Percentiles rank a stretch among this genome's conserved stretches.
Evolutionary conservation across 2,113 vertebrate species (phyloP).

Genomic region (Eolophus roseicapilla): DNA sequence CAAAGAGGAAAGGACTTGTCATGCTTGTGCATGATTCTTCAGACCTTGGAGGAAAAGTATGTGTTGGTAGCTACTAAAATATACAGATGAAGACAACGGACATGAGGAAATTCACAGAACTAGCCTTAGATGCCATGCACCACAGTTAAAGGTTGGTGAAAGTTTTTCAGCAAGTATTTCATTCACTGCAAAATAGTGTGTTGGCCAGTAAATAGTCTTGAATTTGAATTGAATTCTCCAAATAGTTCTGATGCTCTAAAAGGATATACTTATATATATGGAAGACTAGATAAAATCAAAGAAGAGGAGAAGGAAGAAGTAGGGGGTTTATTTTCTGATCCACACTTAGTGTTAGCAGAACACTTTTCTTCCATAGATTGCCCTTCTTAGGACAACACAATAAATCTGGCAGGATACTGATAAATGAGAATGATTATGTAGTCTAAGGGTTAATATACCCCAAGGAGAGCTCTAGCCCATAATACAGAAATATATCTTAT

Average conservation of each 20-base stretch:
- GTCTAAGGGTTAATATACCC: not conserved
- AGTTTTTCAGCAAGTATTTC: not conserved
- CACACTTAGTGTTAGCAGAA: not conserved
- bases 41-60: not conserved
- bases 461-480: not conserved
- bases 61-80: not conserved
- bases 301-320: not conserved
- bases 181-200: not conserved
- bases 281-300: not conserved
- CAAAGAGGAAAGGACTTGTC: not conserved
- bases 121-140: not conserved
- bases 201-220: not conserved
- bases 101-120: not conserved
- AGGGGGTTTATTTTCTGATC: not conserved
- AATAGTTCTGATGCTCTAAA: not conserved
- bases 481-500: not conserved
- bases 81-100: not conserved
- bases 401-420: not conserved
- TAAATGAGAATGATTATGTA: not conserved
- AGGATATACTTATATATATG: not conserved
- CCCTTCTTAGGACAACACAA: not conserved
- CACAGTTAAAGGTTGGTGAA: not conserved
- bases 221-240: not conserved
- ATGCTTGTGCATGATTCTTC: not conserved
- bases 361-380: not conserved